Evolutionary conservation across 92 coral and sea anemone genomes (phyloP).

Genomic region (Zoanthus sociatus): DNA sequence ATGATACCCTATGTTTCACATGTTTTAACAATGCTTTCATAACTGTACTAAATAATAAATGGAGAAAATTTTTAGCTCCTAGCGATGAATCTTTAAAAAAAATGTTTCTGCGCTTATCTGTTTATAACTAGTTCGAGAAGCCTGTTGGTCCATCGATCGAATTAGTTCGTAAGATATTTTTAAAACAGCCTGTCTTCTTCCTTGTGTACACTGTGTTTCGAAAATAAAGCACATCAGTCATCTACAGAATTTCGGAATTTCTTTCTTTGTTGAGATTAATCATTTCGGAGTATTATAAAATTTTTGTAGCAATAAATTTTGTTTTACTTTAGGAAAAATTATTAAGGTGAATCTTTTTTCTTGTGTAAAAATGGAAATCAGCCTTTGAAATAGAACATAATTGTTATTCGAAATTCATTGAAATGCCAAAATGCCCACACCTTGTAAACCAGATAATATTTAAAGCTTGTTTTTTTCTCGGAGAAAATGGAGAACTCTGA

Average conservation of each 20-base stretch:
- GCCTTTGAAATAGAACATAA: slow-evolving; percentile 41
- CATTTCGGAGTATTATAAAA: background rate
- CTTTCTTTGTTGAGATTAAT: background rate
- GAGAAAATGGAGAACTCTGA: slow-evolving; percentile 18
- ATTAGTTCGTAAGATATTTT: slow-evolving; percentile 39
- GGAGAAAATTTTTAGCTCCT: slow-evolving; percentile 27
- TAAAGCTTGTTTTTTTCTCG: slow-evolving; percentile 42
- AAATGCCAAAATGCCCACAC: slow-evolving; percentile 56
- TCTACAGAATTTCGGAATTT: slow-evolving; percentile 11
- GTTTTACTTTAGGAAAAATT: background rate
- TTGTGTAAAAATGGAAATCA: background rate
- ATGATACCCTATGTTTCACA: slow-evolving; percentile 69
- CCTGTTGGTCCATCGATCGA: slow-evolving; percentile 21
- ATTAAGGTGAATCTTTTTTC: background rate
- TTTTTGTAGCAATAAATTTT: background rate
- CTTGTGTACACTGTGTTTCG: slow-evolving; percentile 43
- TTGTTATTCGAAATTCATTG: slow-evolving; percentile 46
- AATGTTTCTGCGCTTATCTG: background rate
- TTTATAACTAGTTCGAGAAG: background rate
- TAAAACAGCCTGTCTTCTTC: slow-evolving; percentile 24
- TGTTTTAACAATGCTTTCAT: slow-evolving; percentile 81
- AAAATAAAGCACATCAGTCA: slow-evolving; percentile 24
- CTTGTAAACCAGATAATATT: slow-evolving; percentile 44
- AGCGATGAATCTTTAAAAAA: background rate
- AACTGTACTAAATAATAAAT: slow-evolving; percentile 54